Base-by-base conservation (phyloP, 2,113 vertebrate genomes). In the Sporophila hypoxantha region DNA sequence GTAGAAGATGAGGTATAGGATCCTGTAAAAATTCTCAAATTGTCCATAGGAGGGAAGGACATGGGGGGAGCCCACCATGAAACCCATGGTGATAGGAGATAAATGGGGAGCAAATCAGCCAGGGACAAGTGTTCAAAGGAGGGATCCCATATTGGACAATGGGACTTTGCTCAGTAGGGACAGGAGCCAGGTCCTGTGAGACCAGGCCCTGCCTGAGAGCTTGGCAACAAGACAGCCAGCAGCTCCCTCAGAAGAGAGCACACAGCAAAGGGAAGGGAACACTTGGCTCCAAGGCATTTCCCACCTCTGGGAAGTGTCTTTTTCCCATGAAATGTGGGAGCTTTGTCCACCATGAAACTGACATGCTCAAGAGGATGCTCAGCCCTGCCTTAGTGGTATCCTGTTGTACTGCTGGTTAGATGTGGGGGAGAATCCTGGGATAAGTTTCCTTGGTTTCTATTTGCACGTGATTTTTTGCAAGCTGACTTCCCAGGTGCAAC, bases 71-170 rank as follows among this genome's bases (percentile, higher is more conserved):
- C 9, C 27, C 77, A 47, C 6, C 20, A 25, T 6, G 21, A 71
- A 93, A 44, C 5, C 14, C 18, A 23, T 16, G 7, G 16, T 60
- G 49, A 5, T 61, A 29, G 50, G 34, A 49, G 10, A 53, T 8
- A 79, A 66, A 22, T 0, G 11, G 44, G 17, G 16, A 49, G 19
- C 23, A 71, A 47, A 21, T 50, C 0, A 0, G 52, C 20, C 3
- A 4, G n/a, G 76, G 39, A 26, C 11, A 42, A 42, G 12, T 0
- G 2, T 5, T 50, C 22, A 65, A 60, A 69, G 44, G 18, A 68
- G 21, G 37, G 27, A 70, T 34, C 27, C 47, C 46, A 50, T 26
- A 47, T 15, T 27, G 39, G 52, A 76, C 8, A 74, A 6, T 14
- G 29, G 4, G 19, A 26, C 21, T 79, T 89, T 66, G 29, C 22